A percentile compares a stretch with the other conserved stretches of the same genome.
phyloP scores from a whole-genome alignment of 2,797 vertebrate genomes.

The Rhincodon typus region DNA sequence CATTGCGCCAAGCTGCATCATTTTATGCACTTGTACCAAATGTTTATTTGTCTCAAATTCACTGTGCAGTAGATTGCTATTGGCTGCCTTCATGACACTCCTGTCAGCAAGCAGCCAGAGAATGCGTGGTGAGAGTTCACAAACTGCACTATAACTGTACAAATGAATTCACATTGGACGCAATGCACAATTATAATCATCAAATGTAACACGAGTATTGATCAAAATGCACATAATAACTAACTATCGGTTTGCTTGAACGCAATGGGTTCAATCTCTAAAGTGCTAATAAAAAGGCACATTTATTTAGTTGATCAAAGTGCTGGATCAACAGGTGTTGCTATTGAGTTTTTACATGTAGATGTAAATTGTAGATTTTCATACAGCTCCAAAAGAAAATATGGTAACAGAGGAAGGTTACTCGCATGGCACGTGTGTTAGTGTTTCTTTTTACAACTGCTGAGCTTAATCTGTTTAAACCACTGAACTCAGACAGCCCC shows the following conservation, averaged over 20 bases:
- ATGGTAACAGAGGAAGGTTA: conserved; percentile 12
- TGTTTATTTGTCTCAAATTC: not conserved
- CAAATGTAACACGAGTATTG: too few species aligned
- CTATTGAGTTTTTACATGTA: not conserved
- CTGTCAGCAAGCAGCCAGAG: not conserved
- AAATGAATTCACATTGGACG: not conserved
- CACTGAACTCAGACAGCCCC: conserved; percentile 53
- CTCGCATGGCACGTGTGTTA: conserved; percentile 67
- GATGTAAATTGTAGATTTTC: not conserved
- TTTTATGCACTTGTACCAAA: not conserved
- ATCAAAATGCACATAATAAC: not conserved
- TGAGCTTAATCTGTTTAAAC: conserved; percentile 52
- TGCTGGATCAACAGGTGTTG: not conserved
- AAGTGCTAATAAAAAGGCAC: conserved; percentile 20
- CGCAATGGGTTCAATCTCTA: too few species aligned
- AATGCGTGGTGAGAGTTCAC: not conserved
- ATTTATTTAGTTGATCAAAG: not conserved
- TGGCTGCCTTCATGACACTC: not conserved
- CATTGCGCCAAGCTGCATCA: not conserved
- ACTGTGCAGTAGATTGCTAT: not conserved
- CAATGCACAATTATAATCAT: too few species aligned
- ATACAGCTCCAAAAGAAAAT: not conserved
- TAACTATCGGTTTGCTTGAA: not conserved
- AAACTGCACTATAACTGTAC: not conserved
- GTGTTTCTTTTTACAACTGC: conserved; percentile 43